Evolutionary conservation across 2,888 invertebrate genomes (phyloP).

Genomic region (Lamproptera curius): DNA sequence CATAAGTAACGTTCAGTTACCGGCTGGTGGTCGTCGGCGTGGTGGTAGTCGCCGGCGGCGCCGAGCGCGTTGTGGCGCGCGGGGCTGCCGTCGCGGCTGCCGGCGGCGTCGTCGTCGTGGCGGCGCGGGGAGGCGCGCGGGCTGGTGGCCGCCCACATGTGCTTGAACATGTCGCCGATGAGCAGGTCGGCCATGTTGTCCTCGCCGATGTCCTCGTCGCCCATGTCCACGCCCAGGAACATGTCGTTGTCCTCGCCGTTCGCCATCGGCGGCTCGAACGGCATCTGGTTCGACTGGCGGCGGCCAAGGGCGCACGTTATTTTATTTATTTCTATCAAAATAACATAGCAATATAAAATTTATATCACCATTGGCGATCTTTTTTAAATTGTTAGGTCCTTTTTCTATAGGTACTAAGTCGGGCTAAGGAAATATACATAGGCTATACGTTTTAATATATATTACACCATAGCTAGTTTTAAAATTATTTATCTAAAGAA

Average conservation of each 20-base stretch:
- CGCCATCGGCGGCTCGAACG: constrained; percentile 66
- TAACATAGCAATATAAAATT: too few relatives aligned
- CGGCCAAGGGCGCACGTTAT: neutral
- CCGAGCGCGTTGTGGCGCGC: constrained; percentile 29
- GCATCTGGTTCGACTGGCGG: constrained; percentile 60
- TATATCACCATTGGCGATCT: too few relatives aligned
- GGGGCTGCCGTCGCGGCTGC: constrained; percentile 41
- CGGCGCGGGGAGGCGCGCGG: constrained; percentile 43
- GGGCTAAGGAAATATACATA: too few relatives aligned
- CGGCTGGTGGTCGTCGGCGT: constrained; percentile 39
- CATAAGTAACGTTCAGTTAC: too few relatives aligned
- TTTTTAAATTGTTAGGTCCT: too few relatives aligned
- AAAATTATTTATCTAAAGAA: too few relatives aligned
- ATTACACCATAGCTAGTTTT: neutral
- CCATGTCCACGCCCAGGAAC: constrained; percentile 64
- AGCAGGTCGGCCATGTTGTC: constrained; percentile 82
- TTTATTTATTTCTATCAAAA: too few relatives aligned
- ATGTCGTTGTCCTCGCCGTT: constrained; percentile 71
- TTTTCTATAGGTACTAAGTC: too few relatives aligned
- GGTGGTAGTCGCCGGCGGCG: constrained; percentile 32
- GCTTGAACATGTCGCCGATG: constrained; percentile 83
- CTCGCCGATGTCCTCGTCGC: constrained; percentile 78
- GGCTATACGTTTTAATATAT: too few relatives aligned
- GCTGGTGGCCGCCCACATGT: constrained; percentile 53
- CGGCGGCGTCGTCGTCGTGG: constrained; percentile 37